Base-by-base conservation (phyloP, 2,888 invertebrate species). In the Junonia oenone region DNA sequence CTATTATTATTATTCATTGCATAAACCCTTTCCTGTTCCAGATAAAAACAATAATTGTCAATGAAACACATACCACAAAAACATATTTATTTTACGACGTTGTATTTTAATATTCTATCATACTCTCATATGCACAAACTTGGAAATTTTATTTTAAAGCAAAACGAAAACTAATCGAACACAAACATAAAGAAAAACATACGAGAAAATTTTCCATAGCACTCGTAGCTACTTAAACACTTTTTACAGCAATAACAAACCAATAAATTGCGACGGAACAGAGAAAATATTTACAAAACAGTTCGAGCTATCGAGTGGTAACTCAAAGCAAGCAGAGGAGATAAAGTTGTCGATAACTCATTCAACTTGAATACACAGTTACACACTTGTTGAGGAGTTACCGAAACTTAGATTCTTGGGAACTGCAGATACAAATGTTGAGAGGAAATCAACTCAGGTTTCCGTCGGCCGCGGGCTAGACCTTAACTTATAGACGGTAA, bases 401-500 rank as follows among this genome's bases (percentile, higher is more conserved):
- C 14, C 31, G 22, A 58, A 54, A 54, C 54, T 55, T 47, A 49
- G 51, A 52, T 57, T 40, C 48, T 29, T 29, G 49, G 37, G 45
- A 58, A 43, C 35, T 33, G 15, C 57, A 50, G 51, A 55, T 51
- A 48, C 49, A 52, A 45, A 52, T 45, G 45, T 14, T 38, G 45
- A 35, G 17, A 6, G 31, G 31, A 49, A 55, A 59, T 59, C 53
- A 51, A 57, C 55, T 57, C 26, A 15, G 53, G 54, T 51, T 51
- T 51, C 51, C 53, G 19, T 54, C 26, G 35, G 45, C 60, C 52
- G 29, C 46, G 27, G 49, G 55, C 49, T 26, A 19, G 17, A 22
- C 45, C 46, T 48, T 50, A 45, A 45, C 33, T 31, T 37, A 48
- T n/a, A 19, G n/a, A 40, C 37, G 54, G 17, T 38, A 51, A 56